Base-by-base conservation (phyloP, 2,888 invertebrate species). In the Seira musarum region DNA sequence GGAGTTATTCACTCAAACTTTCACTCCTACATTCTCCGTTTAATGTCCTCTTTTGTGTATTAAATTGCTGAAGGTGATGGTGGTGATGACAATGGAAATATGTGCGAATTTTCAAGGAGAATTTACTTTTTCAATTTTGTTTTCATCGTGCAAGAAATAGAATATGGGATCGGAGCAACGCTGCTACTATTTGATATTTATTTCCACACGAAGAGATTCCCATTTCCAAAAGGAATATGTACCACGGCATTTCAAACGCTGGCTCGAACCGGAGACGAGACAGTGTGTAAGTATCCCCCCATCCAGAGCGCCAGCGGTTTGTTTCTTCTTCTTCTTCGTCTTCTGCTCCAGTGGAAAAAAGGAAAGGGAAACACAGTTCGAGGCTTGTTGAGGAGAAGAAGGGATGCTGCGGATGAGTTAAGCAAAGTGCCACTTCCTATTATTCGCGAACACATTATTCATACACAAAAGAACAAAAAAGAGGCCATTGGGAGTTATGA, bases 381-480 rank as follows among this genome's bases (percentile, higher is more conserved):
- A 8, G 8, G 60, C 15, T 60, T 60, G 19, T 22, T 60, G 60
- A 69, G 63, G 65, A 49, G 49, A 17, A 40, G 63, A 17, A 15
- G 67, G 67, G 46, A 60, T 61, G 68, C 40, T 68, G 35, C 49
- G 73, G 66, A 60, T 30, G 64, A 73, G 79, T 46, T 72, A 66
- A 61, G 78, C 13, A 35, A 49, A 75, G 74, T 80, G 80, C 75
- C 74, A 75, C 70, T 75, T 80, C 80, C 66, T 67, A 80, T 80
- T 80, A 80, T 75, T 66, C 74, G 35, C 5, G 30, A 30, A 3
- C 75, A 74, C 80, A 80, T 80, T 80, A 80, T 71, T 80, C 80
- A 80, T 80, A 80, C 80, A 75, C 71, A 80, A 80, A 74, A 74
- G 80, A 80, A 69, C 60, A 71, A 80, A 64, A 80, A 80, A 80